Base-by-base conservation (phyloP, 1,140 invertebrate genomes). In the Drosophila ercepeae region DNA sequence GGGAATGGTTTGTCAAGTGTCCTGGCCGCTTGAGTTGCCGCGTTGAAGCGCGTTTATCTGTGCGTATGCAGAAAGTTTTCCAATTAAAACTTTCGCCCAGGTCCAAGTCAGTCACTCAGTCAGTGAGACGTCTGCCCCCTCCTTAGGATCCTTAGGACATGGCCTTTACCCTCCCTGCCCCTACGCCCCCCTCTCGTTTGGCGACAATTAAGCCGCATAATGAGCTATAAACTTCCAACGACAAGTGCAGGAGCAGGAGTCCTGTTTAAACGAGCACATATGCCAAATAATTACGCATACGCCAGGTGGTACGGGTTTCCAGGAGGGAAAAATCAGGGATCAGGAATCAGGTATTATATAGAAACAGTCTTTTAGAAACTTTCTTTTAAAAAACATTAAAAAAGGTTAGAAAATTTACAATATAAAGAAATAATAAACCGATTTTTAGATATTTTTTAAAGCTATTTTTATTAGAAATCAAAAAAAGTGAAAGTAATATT, bases 11-110 rank as follows among this genome's bases (percentile, higher is more conserved):
- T 78, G 69, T 63, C 61, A 78, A 78, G 75, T 78, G 50, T 53
- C 41, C 42, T 65, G 36, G 45, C 19, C 32, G 63, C 61, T 61
- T 50, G 25, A 44, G 63, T 19, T 42, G 60, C 44, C 63, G 36
- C 44, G 45, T 13, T 42, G 58, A 65, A 48, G 44, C 69, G 78
- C 70, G 75, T 84, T 75, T 84, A 84, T 84, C 81, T 75, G 61
- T 84, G 81, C 79, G 81, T 84, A 86, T 84, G 79, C 81, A 78
- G 74, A 75, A 84, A 84, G 64, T 84, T 84, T 84, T 84, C 79
- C 79, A 84, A 84, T 84, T 84, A 84, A 84, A 84, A 84, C 65
- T 84, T 84, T 75, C 45, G 67, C 32, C 48, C 50, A 61, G 67
- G 65, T 86, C 65, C 72, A 54, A 70, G 45, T 57, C 49, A 49